Percentiles rank a stretch among this genome's conserved stretches.
phyloP scores from a whole-genome alignment of 2,888 invertebrate genomes.

The Hyles lineata region DNA sequence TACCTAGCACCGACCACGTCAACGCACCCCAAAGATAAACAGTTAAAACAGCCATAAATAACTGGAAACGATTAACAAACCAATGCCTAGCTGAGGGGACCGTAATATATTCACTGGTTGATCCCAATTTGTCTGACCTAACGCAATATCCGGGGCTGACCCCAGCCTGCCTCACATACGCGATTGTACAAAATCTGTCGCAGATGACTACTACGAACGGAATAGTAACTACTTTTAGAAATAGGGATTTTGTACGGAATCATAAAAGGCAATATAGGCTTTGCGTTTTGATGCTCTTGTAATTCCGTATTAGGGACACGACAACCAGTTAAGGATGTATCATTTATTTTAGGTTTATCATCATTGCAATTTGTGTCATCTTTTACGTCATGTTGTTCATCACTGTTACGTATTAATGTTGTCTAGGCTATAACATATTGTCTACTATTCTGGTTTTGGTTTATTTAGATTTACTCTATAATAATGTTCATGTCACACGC shows the following conservation, averaged over 20 bases:
- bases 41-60: slow-evolving; percentile 67
- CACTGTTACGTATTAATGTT: no score
- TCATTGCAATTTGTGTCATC: neutral
- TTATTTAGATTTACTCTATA: no score
- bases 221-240: slow-evolving; percentile 27
- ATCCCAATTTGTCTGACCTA: slow-evolving; percentile 84
- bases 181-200: slow-evolving; percentile 27
- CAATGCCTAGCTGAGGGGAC: slow-evolving; percentile 73
- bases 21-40: slow-evolving; percentile 50
- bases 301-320: neutral
- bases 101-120: slow-evolving; percentile 83
- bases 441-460: no score
- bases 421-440: no score
- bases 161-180: slow-evolving; percentile 33
- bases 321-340: neutral
- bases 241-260: slow-evolving; percentile 21
- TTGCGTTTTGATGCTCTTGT: slow-evolving; percentile 11
- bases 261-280: slow-evolving; percentile 16
- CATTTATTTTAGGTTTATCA: neutral
- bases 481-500: no score
- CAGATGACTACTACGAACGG: slow-evolving; percentile 26
- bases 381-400: neutral
- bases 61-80: slow-evolving; percentile 81
- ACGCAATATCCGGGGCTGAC: slow-evolving; percentile 75
- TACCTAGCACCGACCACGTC: slow-evolving; percentile 31